Percentiles rank a stretch among this genome's conserved stretches.
Conservation (phyloP, 2,113 vertebrate species). For the Psammodynastes pulverulentus region DNA sequence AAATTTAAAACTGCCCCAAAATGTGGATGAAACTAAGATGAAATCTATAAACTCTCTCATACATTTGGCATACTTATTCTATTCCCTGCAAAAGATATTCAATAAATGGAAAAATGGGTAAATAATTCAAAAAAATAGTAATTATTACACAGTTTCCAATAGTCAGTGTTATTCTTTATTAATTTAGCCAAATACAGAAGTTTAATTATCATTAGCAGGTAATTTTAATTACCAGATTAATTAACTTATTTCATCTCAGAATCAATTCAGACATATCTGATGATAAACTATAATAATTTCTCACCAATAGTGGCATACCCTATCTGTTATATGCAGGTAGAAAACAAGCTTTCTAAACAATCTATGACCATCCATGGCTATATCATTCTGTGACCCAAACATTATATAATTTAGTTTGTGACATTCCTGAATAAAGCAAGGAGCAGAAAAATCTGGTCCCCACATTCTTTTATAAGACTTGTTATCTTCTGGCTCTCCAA, state of each 20-base stretch:
- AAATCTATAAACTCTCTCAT: neutral
- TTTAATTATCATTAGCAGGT: neutral
- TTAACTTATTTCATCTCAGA: neutral
- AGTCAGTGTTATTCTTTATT: neutral
- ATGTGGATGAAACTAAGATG: neutral
- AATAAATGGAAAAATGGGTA: neutral
- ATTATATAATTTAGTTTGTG: neutral
- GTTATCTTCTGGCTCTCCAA: neutral
- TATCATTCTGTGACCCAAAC: neutral
- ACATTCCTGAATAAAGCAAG: neutral
- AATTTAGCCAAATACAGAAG: neutral
- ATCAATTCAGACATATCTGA: neutral
- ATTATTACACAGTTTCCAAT: neutral
- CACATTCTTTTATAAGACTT: neutral
- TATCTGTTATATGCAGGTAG: neutral
- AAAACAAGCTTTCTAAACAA: neutral
- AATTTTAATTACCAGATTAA: neutral
- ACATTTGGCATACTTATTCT: neutral
- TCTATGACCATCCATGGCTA: neutral
- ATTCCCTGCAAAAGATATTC: neutral
- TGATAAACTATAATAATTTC: neutral
- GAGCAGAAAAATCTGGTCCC: neutral
- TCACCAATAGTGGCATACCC: neutral
- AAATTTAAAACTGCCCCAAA: neutral
- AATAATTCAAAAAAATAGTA: neutral